A percentile compares a stretch with the other conserved stretches of the same genome.
phyloP scores from a whole-genome alignment of 2,113 vertebrate genomes.

The Ascaphus truei region DNA sequence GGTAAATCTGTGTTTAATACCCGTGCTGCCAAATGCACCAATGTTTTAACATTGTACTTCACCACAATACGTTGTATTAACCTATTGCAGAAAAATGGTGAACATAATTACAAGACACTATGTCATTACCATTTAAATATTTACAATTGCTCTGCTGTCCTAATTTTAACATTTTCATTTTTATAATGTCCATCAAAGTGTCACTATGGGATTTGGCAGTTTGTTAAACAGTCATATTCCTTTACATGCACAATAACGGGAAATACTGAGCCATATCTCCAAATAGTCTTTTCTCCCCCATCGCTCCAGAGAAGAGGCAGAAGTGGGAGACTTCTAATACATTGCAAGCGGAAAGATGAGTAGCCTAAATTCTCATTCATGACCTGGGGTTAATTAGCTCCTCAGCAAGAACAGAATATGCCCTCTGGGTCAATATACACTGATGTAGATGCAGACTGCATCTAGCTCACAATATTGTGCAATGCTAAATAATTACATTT shows the following conservation, averaged over 20 bases:
- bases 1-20: constrained; percentile 36
- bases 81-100: constrained; percentile 8
- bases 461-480: constrained; percentile 23
- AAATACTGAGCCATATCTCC: background rate
- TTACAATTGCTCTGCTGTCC: constrained; percentile 5
- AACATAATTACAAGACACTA: constrained; percentile 31
- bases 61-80: constrained; percentile 3
- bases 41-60: constrained; percentile 33
- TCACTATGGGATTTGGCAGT: constrained; percentile 1
- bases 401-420: constrained; percentile 37
- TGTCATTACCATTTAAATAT: constrained; percentile 10
- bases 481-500: constrained; percentile 33
- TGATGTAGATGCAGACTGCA: constrained; percentile 15
- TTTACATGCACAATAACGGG: constrained; percentile 10
- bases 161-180: constrained; percentile 12
- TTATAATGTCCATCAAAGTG: constrained; percentile 9
- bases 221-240: constrained; percentile 21
- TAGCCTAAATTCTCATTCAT: constrained; percentile 36
- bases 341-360: constrained; percentile 25
- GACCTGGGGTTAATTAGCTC: constrained; percentile 37
- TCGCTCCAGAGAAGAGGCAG: background rate
- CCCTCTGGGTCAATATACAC: constrained; percentile 30
- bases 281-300: background rate
- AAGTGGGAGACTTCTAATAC: constrained; percentile 6
- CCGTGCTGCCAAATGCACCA: constrained; percentile 31